Base-by-base conservation (phyloP, 2,888 invertebrate genomes). In the Ferdinandea cuprea region DNA sequence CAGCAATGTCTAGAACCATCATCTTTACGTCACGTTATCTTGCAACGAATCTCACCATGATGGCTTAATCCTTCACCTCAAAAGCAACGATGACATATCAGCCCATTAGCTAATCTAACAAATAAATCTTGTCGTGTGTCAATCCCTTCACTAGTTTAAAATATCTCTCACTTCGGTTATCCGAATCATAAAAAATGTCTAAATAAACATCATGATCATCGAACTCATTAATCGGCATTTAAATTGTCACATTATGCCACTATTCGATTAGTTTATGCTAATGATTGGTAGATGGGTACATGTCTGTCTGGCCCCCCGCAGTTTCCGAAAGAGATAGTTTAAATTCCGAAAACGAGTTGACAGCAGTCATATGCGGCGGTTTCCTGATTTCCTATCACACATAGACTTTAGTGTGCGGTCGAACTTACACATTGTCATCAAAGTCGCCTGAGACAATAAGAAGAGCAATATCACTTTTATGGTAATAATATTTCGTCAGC, bases 121-220 rank as follows among this genome's bases (percentile, higher is more conserved):
- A 19, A 21, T 50, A 59, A 42, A 61, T 35, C 42, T 5, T 50
- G 52, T 52, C 72, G 25, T 35, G 50, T 28, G 42, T 63, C 52
- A 25, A 32, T 11, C 32, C 13, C 37, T 13, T 44, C 15, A n/a
- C n/a, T 35, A 9, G n/a, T 25, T 42, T 19, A 13, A 37, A 40
- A 8, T 6, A 25, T 15, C 28, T 13, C n/a, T 58, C 28, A 30
- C 15, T 30, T n/a, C n/a, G 35, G 19, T 7, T 11, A n/a, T 9
- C 44, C 25, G 25, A 25, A 59, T 19, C 32, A 30, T 15, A 52
- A 30, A 30, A 61, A 59, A 50, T 71, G 52, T 71, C 52, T 25
- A 72, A 59, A 21, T 13, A 32, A 44, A 54, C 44, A 54, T 63
- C 52, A 63, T 46, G 37, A 72, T 44, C 72, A 46, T 72, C 15